Conservation (phyloP, 2,113 vertebrate species). For the Salminus brasiliensis region DNA sequence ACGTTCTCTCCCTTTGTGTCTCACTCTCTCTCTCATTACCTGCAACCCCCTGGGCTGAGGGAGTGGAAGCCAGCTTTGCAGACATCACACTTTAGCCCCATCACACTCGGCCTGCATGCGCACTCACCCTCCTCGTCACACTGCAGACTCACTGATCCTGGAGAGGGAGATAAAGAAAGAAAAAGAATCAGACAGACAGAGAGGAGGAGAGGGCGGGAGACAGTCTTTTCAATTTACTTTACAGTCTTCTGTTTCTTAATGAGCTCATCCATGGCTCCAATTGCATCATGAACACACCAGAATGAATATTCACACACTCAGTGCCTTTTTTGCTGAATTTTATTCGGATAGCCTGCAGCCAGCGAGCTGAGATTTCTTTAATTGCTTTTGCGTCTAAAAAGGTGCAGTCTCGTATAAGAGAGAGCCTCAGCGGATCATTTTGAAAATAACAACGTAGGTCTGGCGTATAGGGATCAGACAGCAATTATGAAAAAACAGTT, state of each 20-base stretch:
- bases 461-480: conserved; percentile 5
- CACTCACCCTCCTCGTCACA: conserved; percentile 82
- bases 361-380: neutral
- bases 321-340: neutral
- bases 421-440: neutral
- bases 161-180: conserved; percentile 1
- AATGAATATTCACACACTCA: conserved; percentile 9
- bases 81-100: conserved; percentile 87
- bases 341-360: conserved; percentile 9
- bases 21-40: conserved; percentile 68
- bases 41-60: conserved; percentile 88
- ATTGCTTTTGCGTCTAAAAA: neutral
- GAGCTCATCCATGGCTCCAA: neutral
- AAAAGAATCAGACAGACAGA: conserved; percentile 21
- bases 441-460: neutral
- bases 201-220: conserved; percentile 7
- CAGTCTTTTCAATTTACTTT: neutral
- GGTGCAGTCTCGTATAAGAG: neutral
- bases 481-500: conserved; percentile 5
- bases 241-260: conserved; percentile 25
- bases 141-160: conserved; percentile 85
- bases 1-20: no score
- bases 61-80: conserved; percentile 88
- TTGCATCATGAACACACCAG: neutral
- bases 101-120: conserved; percentile 80